Percentiles rank a stretch among this genome's conserved stretches.
These are phyloP conservation scores for Gyps fulvus DNA, from an alignment of 2,113 vertebrate species.

Conservation along the genomic window DNA sequence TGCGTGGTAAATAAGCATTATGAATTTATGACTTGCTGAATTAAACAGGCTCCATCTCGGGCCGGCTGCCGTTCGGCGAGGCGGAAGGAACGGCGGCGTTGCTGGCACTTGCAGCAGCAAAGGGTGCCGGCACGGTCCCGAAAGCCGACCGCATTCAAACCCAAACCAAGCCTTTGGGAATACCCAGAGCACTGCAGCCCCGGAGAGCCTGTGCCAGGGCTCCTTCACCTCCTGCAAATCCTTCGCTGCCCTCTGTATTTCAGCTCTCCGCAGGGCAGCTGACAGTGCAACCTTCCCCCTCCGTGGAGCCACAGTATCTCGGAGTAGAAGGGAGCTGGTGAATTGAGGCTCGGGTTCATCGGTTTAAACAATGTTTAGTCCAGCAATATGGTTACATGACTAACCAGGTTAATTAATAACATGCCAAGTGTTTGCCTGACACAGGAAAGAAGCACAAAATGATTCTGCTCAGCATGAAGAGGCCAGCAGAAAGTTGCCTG, in stretches of 20 bases:
- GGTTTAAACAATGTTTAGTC: not conserved
- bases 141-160: accelerated
- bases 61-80: not conserved
- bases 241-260: not conserved
- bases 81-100: not conserved
- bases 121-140: not conserved
- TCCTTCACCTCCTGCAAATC: not conserved
- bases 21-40: constrained; percentile 55
- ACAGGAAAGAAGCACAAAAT: not conserved
- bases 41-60: not conserved
- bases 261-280: not conserved
- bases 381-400: not conserved
- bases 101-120: not conserved
- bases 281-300: not conserved
- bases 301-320: not conserved
- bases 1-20: constrained; percentile 53
- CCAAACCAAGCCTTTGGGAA: not conserved
- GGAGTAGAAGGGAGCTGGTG: not conserved
- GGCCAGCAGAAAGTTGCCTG: not conserved
- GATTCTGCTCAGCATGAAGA: not conserved
- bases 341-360: not conserved
- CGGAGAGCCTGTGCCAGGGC: not conserved
- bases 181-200: not conserved
- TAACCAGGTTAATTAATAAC: constrained; percentile 28
- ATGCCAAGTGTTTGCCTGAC: accelerated